Evolutionary conservation across 2,888 invertebrate genomes (phyloP), one percentile per base, ranked within the genome.

Genomic region (Brachypalpus laphriformis): DNA sequence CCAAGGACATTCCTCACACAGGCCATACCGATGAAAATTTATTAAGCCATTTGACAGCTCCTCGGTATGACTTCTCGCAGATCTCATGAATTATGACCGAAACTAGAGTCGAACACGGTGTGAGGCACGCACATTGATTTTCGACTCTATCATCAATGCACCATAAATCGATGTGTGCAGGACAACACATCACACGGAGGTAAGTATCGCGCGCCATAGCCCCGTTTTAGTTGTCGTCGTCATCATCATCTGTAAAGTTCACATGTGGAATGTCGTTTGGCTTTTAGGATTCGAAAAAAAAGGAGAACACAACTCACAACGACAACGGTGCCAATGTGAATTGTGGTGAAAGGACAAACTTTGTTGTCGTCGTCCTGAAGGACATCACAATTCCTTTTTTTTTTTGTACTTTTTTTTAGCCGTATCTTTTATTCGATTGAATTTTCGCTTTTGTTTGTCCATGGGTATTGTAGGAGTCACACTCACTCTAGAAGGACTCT

Each of bases 391-490:
- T 31, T 61, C 61, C 28, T 4, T 40, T 54, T 22, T 49, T 68
- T 28, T 54, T 11, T 63, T 8, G 5, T 34, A 9, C 4, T 16
- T n/a, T 22, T 45, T 68, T 56, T 47, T 40, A 14, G 51, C 25
- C 14, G 45, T 65, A 42, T 65, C 76, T 63, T 71, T 59, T 66
- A 61, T 82, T 77, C 77, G 77, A 82, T 77, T 77, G 82, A 82
- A 72, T 70, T 72, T 71, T 68, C 37, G 71, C 63, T 66, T 72
- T 77, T 82, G 72, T 77, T 82, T 82, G 72, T 77, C 54, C 82
- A 77, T 61, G 65, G 71, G 66, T 66, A 77, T 77, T 82, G 77
- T 77, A 66, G 59, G 18, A 72, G 71, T 61, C 82, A 72, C 45
- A 71, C 66, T 51, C 51, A 11, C 3, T 20, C 25, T 2, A 25